phyloP scores from a whole-genome alignment of 2,888 invertebrate species.

The Pammene fasciana region DNA sequence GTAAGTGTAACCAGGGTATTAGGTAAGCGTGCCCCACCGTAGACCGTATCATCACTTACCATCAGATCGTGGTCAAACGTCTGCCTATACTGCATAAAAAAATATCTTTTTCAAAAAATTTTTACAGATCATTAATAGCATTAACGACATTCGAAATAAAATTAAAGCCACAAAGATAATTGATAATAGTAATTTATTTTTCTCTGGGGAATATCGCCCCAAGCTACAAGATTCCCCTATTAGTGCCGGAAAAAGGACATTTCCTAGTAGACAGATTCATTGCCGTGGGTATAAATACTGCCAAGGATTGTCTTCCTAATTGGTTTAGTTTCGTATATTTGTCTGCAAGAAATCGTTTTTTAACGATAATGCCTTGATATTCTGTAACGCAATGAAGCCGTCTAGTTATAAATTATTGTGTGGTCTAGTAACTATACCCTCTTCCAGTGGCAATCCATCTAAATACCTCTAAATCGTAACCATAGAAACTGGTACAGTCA shows the following conservation, averaged over 20 bases:
- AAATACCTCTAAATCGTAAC: too few relatives aligned
- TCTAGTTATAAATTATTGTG: not conserved
- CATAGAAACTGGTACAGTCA: too few relatives aligned
- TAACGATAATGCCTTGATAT: not conserved
- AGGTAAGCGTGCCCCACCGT: too few relatives aligned
- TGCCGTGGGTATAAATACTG: slow-evolving; percentile 7
- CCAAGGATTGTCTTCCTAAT: slow-evolving; percentile 2
- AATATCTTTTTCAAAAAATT: not conserved
- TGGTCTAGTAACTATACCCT: too few relatives aligned
- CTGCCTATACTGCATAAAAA: too few relatives aligned
- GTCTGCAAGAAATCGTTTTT: not conserved
- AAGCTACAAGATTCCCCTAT: slow-evolving; percentile 33
- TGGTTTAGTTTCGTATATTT: slow-evolving; percentile 4
- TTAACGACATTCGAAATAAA: not conserved
- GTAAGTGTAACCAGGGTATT: too few relatives aligned
- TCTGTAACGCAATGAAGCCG: too few relatives aligned
- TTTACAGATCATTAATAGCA: not conserved
- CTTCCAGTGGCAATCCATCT: too few relatives aligned
- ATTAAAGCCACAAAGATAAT: not conserved
- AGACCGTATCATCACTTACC: too few relatives aligned
- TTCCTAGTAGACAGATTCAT: slow-evolving; percentile 22
- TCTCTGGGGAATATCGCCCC: slow-evolving; percentile 14
- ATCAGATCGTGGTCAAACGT: too few relatives aligned
- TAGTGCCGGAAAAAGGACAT: slow-evolving; percentile 34
- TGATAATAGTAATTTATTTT: slow-evolving; percentile 14